Evolutionary conservation across 2,888 invertebrate genomes (phyloP), one percentile per base, ranked within the genome.

Genomic region (Hemistola chrysoprasaria): DNA sequence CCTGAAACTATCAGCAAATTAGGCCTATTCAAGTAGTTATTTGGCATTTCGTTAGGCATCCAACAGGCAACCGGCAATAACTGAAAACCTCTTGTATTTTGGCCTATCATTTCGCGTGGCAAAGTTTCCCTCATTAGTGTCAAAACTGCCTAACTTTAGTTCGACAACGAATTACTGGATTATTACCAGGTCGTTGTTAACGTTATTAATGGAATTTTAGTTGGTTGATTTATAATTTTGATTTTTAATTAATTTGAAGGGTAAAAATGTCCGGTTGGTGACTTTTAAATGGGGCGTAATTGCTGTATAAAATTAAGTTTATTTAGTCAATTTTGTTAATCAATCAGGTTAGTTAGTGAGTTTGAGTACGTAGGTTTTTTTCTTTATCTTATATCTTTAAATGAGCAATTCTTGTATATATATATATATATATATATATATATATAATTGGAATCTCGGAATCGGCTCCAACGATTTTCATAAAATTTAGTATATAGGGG

Each of bases 41-140:
- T 34, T 22, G 38, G 33, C 38, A 30, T 43, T 43, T 33, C 20
- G 41, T 41, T 45, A 24, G 40, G 36, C 45, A 45, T 32, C 42
- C 36, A 54, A 45, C 31, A 27, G 42, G 44, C 41, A 43, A 46
- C 16, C 16, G 16, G 16, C 16, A 16, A n/a, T 16, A 16, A 16
- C 4, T 2, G 16, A 16, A 16, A 16, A 16, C 35, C 47, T 46
- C 43, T 51, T 46, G 27, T 35, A 43, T 33, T 40, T 36, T 34
- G 45, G 48, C 40, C 45, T 52, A 56, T 56, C 53, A 56, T 63
- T 63, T 64, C 61, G 65, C 67, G 63, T 65, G 65, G 65, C 62
- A 40, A 71, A 74, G 59, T 75, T 68, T 53, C 34, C 35, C 62
- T 73, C 64, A 71, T 78, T 74, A 76, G 57, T 59, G 67, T 71